phyloP scores from a whole-genome alignment of 1,140 invertebrate species.

The Pseudomyrmex dendroicus region DNA sequence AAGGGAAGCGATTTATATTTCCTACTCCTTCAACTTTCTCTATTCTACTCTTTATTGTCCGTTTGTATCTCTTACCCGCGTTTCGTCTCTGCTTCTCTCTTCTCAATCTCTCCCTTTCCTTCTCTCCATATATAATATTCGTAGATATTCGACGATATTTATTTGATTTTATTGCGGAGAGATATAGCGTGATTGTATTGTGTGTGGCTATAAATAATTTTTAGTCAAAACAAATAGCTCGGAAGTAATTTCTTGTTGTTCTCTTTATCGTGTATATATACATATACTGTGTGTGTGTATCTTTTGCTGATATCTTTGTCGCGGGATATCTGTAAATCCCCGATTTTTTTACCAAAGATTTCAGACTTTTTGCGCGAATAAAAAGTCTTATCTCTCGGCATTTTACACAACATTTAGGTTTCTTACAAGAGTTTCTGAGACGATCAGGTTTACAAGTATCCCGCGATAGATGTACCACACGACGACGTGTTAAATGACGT shows the following conservation, averaged over 20 bases:
- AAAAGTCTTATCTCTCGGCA: background rate
- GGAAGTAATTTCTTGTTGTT: constrained; percentile 24
- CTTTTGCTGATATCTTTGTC: constrained; percentile 19
- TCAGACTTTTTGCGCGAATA: background rate
- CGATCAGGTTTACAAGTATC: constrained; percentile 26
- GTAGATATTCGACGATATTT: constrained; percentile 55
- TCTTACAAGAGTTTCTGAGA: background rate
- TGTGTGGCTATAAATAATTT: constrained; percentile 29
- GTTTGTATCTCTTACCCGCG: constrained; percentile 21
- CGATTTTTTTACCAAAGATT: background rate
- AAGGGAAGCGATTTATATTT: constrained; percentile 64
- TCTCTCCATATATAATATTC: constrained; percentile 9
- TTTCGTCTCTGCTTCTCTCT: background rate
- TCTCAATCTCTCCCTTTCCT: background rate
- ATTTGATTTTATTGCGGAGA: constrained; percentile 57
- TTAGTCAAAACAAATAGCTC: constrained; percentile 34
- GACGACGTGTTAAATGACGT: constrained; percentile 6
- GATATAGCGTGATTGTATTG: constrained; percentile 1
- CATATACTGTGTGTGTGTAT: background rate
- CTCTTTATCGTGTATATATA: constrained; percentile 10
- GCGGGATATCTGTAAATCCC: constrained; percentile 1
- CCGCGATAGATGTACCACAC: constrained; percentile 24
- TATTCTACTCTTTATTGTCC: constrained; percentile 1
- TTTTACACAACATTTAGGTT: background rate
- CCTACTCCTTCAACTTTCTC: constrained; percentile 41